phyloP scores from a whole-genome alignment of 2,888 invertebrate genomes.

The Meghimatium bilineatum region DNA sequence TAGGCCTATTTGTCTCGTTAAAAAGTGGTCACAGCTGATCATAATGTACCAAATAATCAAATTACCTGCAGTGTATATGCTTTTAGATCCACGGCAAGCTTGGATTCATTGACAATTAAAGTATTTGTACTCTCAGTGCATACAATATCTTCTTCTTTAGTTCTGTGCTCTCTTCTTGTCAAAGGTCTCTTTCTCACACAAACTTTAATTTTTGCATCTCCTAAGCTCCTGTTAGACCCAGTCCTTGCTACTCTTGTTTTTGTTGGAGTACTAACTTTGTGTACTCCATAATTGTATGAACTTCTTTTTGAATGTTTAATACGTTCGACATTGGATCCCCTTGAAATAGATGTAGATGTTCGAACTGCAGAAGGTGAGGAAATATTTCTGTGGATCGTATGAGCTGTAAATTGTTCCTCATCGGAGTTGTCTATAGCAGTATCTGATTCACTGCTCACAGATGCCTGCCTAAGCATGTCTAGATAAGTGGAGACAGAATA shows the following conservation, averaged over 20 bases:
- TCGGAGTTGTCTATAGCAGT: conserved; percentile 53
- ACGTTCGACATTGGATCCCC: conserved; percentile 60
- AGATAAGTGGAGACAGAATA: conserved; percentile 55
- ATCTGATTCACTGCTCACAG: conserved; percentile 51
- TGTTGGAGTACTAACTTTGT: conserved; percentile 40
- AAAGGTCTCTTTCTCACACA: conserved; percentile 75
- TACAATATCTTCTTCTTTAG: conserved; percentile 70
- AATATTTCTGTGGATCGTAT: background rate
- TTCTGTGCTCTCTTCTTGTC: conserved; percentile 66
- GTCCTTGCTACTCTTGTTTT: conserved; percentile 39
- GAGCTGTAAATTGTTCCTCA: conserved; percentile 13
- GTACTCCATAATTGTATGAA: conserved; percentile 76
- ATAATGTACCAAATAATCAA: too few relatives aligned
- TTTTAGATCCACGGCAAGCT: conserved; percentile 73
- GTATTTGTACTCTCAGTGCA: conserved; percentile 64
- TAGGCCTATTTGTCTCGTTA: too few relatives aligned
- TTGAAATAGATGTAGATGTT: conserved; percentile 49
- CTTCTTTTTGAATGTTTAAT: conserved; percentile 56
- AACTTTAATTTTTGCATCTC: conserved; percentile 70
- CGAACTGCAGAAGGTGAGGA: conserved; percentile 53
- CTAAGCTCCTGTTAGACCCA: conserved; percentile 30
- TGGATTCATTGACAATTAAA: conserved; percentile 72
- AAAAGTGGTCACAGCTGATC: too few relatives aligned
- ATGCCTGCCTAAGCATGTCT: conserved; percentile 52
- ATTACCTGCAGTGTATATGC: conserved; percentile 74